Base-by-base conservation (phyloP, 1,140 invertebrate genomes). In the Ceratosolen fusciceps region DNA sequence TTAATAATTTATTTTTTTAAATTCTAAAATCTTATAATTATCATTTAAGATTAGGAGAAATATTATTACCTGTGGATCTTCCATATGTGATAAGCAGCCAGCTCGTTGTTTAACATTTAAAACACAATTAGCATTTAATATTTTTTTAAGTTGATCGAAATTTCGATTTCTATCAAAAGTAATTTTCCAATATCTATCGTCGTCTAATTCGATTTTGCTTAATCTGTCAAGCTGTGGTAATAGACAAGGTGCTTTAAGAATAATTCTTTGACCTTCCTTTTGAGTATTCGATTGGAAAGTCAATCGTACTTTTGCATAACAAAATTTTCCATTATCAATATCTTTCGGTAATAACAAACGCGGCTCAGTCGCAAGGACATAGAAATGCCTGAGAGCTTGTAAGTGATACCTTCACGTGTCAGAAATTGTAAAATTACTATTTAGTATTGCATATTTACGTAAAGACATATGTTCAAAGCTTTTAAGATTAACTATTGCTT, bases 341-440 rank as follows among this genome's bases (percentile, higher is more conserved):
- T 98, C 96, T 62, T 94, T 92, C 0, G 97, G 97, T 74, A 99
- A 90, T 52, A 99, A 90, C 12, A 99, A 88, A 26, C 98, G 90
- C 0, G 96, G 95, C 87, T 99, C 96, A 14, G 95, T 95, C 2
- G 98, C 98, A 72, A 99, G 87, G 14, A 99, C 97, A 88, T 99
- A 99, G 21, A 99, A 90, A 91, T 99, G 98, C 43, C 98, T 91
- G 82, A 99, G 94, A 0, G 98, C 98, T 93, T 99, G 98, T 73
- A 99, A 90, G 90, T 98, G 97, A 88, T 98, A 98, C 76, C 95
- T 96, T 85, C 8, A 90, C n/a, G n/a, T n/a, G 90, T 79, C 60
- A 72, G 39, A 19, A 31, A 14, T 12, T 24, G 31, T 16, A 60
- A 60, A 60, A 60, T 60, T 60, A 31, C 10, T 60, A 5, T 62